Conservation (phyloP, 2,888 invertebrate species). For the Mellilla xanthometata region DNA sequence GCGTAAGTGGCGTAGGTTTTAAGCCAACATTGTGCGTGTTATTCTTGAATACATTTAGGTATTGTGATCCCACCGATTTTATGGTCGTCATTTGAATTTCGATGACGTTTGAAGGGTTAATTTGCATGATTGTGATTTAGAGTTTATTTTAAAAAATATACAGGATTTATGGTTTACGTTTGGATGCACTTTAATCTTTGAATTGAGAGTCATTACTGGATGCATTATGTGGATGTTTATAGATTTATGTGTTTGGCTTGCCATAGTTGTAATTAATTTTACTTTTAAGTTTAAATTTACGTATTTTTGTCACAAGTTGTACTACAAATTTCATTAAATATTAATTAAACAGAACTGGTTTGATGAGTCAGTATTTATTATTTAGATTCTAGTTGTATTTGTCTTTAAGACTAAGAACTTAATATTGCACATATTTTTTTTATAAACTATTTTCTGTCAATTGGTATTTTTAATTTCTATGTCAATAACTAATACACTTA, state of each 20-base stretch:
- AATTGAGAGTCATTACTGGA: constrained; percentile 44
- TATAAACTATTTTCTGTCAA: too few relatives aligned
- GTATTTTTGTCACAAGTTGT: too few relatives aligned
- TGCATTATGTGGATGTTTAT: constrained; percentile 19
- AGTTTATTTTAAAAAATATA: constrained; percentile 60
- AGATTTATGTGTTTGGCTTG: neutral
- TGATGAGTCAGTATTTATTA: too few relatives aligned
- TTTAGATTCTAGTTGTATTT: too few relatives aligned
- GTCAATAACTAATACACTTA: too few relatives aligned
- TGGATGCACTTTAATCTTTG: constrained; percentile 51
- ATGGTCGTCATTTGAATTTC: constrained; percentile 75
- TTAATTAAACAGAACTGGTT: too few relatives aligned
- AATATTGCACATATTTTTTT: too few relatives aligned
- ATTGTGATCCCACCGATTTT: constrained; percentile 75
- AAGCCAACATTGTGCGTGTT: constrained; percentile 50
- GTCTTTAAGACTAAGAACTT: too few relatives aligned
- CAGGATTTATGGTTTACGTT: constrained; percentile 57
- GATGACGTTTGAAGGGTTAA: constrained; percentile 63
- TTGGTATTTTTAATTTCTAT: too few relatives aligned
- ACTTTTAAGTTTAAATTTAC: too few relatives aligned
- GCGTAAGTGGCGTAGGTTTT: constrained; percentile 68
- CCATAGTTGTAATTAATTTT: neutral
- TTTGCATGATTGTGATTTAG: constrained; percentile 81
- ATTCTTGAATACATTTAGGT: constrained; percentile 53
- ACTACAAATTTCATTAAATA: too few relatives aligned